A percentile compares a stretch with the other conserved stretches of the same genome.
Conservation (phyloP, 2,888 invertebrate species). For the Lasiommata megera region DNA sequence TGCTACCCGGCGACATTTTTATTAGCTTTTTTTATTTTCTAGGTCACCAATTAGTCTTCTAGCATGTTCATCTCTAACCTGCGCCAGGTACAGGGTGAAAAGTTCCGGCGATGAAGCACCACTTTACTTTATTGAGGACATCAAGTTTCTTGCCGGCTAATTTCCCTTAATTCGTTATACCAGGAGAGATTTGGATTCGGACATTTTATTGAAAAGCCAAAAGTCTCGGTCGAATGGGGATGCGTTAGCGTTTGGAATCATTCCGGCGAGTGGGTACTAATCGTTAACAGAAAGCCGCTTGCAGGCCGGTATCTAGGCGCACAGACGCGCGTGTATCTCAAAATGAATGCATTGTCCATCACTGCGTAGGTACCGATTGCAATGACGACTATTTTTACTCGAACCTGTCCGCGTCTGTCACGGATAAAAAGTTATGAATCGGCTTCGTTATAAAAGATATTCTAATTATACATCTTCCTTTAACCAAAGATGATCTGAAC, state of each 20-base stretch:
- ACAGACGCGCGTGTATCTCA: conserved; percentile 48
- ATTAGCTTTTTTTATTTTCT: no score
- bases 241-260: conserved; percentile 22
- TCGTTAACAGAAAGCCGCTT: conserved; percentile 28
- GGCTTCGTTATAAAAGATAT: conserved; percentile 15
- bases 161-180: no score
- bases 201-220: no score
- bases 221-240: conserved; percentile 19
- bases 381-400: conserved; percentile 73
- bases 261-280: conserved; percentile 27
- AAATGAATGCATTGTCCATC: conserved; percentile 78
- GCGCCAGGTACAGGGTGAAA: no score
- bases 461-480: not conserved
- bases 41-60: no score
- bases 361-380: conserved; percentile 59
- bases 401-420: conserved; percentile 76
- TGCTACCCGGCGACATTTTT: no score
- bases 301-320: conserved; percentile 29
- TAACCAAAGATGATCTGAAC: no score
- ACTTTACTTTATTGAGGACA: no score
- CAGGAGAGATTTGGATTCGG: no score
- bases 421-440: conserved; percentile 25
- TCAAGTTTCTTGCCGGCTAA: no score
- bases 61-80: no score
- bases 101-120: no score